Conservation (phyloP, 1,140 invertebrate genomes). For the Lerema accius region DNA sequence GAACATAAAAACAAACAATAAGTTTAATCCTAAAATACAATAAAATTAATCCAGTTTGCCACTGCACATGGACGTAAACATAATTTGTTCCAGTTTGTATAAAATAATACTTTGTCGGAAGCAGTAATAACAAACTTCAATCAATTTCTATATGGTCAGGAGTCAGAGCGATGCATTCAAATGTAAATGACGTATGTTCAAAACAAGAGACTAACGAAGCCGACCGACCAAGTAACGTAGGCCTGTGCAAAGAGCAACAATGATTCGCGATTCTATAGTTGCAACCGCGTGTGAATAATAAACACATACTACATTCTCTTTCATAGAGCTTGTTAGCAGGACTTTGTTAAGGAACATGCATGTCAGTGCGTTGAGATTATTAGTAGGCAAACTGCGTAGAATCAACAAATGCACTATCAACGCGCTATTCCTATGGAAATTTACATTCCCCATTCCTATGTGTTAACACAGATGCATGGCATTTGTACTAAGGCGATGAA, state of each 20-base stretch:
- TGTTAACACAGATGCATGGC: too few species aligned
- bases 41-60: too few species aligned
- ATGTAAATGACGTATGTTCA: slow-evolving; percentile 67
- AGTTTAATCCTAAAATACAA: too few species aligned
- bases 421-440: background rate
- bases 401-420: background rate
- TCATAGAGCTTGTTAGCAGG: background rate
- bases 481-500: too few species aligned
- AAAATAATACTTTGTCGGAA: too few species aligned
- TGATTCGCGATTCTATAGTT: slow-evolving; percentile 36
- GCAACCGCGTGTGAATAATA: slow-evolving; percentile 26
- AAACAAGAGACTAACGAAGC: slow-evolving; percentile 77
- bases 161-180: slow-evolving; percentile 54
- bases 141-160: slow-evolving; percentile 43
- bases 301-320: slow-evolving; percentile 35
- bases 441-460: too few species aligned
- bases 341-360: background rate
- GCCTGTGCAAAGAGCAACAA: slow-evolving; percentile 52
- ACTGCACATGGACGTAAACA: too few species aligned
- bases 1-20: too few species aligned
- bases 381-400: background rate
- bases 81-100: too few species aligned
- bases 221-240: slow-evolving; percentile 55
- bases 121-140: too few species aligned
- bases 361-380: too few species aligned